A percentile compares a stretch with the other conserved stretches of the same genome.
These are phyloP conservation scores for Mamestra configurata DNA, from an alignment of 1,140 invertebrate genomes.

Conservation along the genomic window DNA sequence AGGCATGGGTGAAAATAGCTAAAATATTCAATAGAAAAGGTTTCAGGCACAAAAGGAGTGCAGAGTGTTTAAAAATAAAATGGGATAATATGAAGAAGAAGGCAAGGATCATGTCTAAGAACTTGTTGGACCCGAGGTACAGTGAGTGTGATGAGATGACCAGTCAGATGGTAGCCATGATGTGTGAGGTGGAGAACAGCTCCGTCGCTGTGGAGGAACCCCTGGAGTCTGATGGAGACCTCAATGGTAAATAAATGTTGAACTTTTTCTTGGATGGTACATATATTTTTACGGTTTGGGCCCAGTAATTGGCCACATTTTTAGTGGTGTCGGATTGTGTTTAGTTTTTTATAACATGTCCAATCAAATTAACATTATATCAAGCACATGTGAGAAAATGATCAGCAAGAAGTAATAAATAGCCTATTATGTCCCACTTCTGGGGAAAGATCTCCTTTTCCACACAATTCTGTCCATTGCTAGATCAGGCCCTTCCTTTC, in stretches of 20 bases:
- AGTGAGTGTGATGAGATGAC: conserved; percentile 65
- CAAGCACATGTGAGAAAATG: too few relatives aligned
- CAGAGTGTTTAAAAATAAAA: conserved; percentile 76
- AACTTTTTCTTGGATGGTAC: too few relatives aligned
- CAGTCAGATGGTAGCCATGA: conserved; percentile 65
- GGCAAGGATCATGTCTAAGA: conserved; percentile 71
- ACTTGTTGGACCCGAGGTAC: conserved; percentile 65
- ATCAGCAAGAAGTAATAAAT: too few relatives aligned
- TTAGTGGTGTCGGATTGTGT: too few relatives aligned
- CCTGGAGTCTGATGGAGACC: conserved; percentile 56
- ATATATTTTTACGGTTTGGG: too few relatives aligned
- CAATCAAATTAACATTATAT: too few relatives aligned
- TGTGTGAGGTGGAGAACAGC: conserved; percentile 68
- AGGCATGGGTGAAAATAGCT: conserved; percentile 73
- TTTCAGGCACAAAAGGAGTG: conserved; percentile 66
- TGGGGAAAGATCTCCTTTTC: too few relatives aligned
- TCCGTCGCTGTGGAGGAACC: conserved; percentile 46
- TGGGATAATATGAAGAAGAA: conserved; percentile 80
- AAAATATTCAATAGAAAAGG: conserved; percentile 73
- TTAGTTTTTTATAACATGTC: too few relatives aligned
- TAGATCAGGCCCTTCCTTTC: too few relatives aligned
- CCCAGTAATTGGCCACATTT: too few relatives aligned
- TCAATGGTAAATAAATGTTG: conserved; percentile 64
- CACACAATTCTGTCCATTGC: too few relatives aligned
- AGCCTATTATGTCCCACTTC: too few relatives aligned